phyloP scores from a whole-genome alignment of 1,140 invertebrate species.

The Aricia agestis region DNA sequence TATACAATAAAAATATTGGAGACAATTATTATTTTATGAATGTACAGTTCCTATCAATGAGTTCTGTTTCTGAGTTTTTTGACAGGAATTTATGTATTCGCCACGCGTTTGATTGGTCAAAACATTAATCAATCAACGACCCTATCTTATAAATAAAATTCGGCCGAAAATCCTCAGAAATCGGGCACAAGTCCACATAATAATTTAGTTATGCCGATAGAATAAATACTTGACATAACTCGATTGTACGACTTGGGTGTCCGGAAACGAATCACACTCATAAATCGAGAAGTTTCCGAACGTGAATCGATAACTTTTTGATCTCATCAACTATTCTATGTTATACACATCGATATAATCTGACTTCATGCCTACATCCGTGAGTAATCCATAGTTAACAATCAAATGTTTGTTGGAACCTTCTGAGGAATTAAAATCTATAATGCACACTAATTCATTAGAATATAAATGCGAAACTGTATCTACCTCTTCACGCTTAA shows the following conservation, averaged over 20 bases:
- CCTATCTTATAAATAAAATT: too few relatives aligned
- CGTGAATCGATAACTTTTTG: background rate
- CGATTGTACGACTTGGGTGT: background rate
- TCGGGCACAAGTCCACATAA: background rate
- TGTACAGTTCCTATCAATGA: too few relatives aligned
- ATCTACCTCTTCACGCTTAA: too few relatives aligned
- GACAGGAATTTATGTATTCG: too few relatives aligned
- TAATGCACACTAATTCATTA: too few relatives aligned
- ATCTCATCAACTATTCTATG: background rate
- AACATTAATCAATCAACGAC: too few relatives aligned
- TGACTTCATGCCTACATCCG: background rate
- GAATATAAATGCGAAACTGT: too few relatives aligned
- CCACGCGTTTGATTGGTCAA: too few relatives aligned
- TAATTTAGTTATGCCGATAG: background rate
- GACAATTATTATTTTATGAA: too few relatives aligned
- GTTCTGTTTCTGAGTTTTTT: too few relatives aligned
- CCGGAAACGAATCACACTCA: background rate
- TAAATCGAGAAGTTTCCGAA: background rate
- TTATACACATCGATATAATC: background rate
- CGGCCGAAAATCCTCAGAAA: background rate
- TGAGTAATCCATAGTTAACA: background rate
- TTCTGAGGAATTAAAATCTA: too few relatives aligned
- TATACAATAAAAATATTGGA: too few relatives aligned
- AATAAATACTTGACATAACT: slow-evolving; percentile 1
- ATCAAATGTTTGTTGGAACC: background rate